A percentile compares a stretch with the other conserved stretches of the same genome.
These are phyloP conservation scores for Falco columbarius DNA, from an alignment of 2,797 vertebrate species.

Conservation along the genomic window DNA sequence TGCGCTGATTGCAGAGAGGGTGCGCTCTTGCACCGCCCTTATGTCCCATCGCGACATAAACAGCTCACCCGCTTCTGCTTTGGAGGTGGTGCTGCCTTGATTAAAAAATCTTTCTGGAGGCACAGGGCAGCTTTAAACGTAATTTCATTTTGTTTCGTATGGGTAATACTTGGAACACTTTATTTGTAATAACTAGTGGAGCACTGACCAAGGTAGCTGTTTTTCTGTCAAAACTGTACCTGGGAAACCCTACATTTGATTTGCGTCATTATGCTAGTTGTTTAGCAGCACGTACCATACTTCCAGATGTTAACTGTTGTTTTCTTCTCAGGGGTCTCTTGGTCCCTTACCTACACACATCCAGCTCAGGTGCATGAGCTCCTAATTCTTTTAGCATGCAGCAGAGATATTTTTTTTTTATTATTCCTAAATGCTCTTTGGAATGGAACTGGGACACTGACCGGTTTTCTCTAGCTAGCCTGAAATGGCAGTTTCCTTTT, in stretches of 20 bases:
- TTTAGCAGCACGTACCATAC: background rate
- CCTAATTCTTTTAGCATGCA: background rate
- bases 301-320: background rate
- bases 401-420: background rate
- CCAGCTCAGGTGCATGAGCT: background rate
- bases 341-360: background rate
- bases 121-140: background rate
- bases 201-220: background rate
- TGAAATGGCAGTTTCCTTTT: background rate
- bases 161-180: background rate
- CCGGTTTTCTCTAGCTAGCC: background rate
- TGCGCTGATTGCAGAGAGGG: background rate
- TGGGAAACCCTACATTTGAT: background rate
- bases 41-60: fast-evolving
- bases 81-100: background rate
- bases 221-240: background rate
- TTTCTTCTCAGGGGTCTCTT: background rate
- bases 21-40: slow-evolving; percentile 27
- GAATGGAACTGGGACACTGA: background rate
- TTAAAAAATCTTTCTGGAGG: background rate
- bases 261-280: background rate
- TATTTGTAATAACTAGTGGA: background rate
- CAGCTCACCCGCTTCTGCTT: fast-evolving
- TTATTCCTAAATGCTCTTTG: background rate
- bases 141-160: background rate